Base-by-base conservation (phyloP, 2,888 invertebrate species). In the Blastobasis adustella region DNA sequence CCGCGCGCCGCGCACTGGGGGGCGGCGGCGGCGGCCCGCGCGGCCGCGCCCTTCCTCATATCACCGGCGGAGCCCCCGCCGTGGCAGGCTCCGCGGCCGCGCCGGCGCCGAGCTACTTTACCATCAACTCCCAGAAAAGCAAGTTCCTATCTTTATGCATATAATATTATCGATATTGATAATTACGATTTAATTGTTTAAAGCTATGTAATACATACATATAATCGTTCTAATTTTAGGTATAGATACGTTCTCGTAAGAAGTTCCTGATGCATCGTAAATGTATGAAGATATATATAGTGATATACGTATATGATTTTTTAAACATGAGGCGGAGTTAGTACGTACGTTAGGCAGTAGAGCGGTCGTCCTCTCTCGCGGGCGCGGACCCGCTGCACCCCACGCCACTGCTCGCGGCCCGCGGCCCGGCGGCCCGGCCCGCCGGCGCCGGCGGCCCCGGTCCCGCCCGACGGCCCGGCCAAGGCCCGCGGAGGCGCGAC, bases 141-240 rank as follows among this genome's bases (percentile, higher is more conserved):
- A 89, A 89, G 89, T 89, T 89, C 89, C 89, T 89, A 89, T 89
- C 89, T 89, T 89, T 89, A 89, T 89, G 89, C 89, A 89, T 89
- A 89, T 89, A 89, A 89, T 89, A 89, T 88, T 89, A 89, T 89
- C 88, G 87, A 87, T 88, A 89, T 87, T 89, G 89, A 87, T 89
- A 88, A 89, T 88, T 89, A 89, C 89, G 87, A 86, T 89, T 88
- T 88, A 89, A 89, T 89, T 89, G 89, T 89, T 89, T 89, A 89
- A 89, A 88, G 89, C 89, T 89, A 89, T 89, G 89, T 89, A 89
- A 89, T 89, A 88, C 89, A 89, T 89, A 89, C 89, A 86, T 89
- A 89, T 89, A 89, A 89, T 89, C 89, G 87, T 87, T 88, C 86
- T 88, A 88, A 87, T 86, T 85, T 88, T 89, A 89, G 88, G 81